Evolutionary conservation across 2,113 vertebrate species (phyloP).

Genomic region (Elachura formosa): DNA sequence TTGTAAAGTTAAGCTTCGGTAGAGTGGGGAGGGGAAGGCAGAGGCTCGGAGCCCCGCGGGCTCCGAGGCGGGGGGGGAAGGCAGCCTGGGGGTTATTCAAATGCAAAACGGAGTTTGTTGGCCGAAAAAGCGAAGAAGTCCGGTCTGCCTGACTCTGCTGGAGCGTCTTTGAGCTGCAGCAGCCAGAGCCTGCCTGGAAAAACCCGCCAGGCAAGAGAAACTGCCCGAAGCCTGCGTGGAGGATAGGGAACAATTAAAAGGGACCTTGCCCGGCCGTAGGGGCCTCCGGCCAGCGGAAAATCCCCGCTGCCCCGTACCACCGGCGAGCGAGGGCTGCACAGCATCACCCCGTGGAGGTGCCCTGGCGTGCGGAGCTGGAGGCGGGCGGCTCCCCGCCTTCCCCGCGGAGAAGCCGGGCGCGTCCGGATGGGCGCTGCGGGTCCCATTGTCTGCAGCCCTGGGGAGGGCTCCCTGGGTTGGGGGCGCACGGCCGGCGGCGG

Average conservation of each 20-base stretch:
- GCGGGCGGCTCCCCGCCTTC: not conserved
- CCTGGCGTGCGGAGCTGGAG: not conserved
- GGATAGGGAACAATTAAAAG: not conserved
- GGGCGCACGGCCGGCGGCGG: not conserved
- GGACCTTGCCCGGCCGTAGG: not conserved
- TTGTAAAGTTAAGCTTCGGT: not conserved
- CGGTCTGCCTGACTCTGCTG: not conserved
- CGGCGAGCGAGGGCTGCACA: not conserved
- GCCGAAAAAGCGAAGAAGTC: not conserved
- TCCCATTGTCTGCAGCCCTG: constrained; percentile 18
- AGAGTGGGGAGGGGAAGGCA: not conserved
- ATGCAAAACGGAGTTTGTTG: not conserved
- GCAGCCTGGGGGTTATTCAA: not conserved
- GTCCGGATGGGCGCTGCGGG: not conserved
- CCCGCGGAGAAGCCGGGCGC: not conserved
- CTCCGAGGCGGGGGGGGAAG: not conserved
- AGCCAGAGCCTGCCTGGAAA: not conserved
- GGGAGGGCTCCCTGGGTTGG: not conserved
- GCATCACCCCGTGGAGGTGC: not conserved
- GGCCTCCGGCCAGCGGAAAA: not conserved
- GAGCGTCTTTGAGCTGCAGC: not conserved
- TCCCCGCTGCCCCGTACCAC: not conserved
- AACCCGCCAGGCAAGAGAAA: constrained; percentile 25
- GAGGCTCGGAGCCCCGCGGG: not conserved
- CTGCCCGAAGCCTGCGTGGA: not conserved